phyloP scores from a whole-genome alignment of 2,113 vertebrate species.

The Dipodomys stephensi region DNA sequence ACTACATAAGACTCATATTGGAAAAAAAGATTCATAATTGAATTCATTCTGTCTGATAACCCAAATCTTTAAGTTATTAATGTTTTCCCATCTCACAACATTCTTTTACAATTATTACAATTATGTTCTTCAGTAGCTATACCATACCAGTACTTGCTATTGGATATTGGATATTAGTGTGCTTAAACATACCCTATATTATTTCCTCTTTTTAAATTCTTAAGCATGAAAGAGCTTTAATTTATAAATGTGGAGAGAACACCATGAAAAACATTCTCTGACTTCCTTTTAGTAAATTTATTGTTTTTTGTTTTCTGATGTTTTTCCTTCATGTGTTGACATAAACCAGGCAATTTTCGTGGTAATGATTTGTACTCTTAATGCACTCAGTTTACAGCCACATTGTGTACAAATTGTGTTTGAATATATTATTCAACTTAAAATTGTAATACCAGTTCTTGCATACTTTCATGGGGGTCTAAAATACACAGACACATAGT shows the following conservation, averaged over 20 bases:
- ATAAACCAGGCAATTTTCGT: constrained; percentile 27
- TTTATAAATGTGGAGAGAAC: constrained; percentile 24
- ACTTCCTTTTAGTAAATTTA: constrained; percentile 19
- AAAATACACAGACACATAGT: background rate
- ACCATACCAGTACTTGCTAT: background rate
- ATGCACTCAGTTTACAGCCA: constrained; percentile 20
- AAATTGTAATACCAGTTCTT: constrained; percentile 4
- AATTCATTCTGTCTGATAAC: constrained; percentile 19
- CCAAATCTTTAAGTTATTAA: background rate
- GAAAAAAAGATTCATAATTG: background rate
- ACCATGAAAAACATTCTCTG: background rate
- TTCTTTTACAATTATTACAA: constrained; percentile 2
- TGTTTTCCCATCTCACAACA: background rate
- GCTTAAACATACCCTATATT: background rate
- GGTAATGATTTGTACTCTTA: background rate
- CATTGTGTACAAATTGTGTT: background rate
- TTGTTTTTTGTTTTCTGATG: background rate
- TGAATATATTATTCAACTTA: background rate
- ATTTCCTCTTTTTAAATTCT: constrained; percentile 31
- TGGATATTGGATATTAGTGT: background rate
- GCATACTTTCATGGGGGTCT: background rate
- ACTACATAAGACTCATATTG: background rate
- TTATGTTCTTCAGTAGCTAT: background rate
- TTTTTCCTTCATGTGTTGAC: constrained; percentile 15
- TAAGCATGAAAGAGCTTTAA: constrained; percentile 20